Base-by-base conservation (phyloP, 2,888 invertebrate genomes). In the Epinotia ramella region DNA sequence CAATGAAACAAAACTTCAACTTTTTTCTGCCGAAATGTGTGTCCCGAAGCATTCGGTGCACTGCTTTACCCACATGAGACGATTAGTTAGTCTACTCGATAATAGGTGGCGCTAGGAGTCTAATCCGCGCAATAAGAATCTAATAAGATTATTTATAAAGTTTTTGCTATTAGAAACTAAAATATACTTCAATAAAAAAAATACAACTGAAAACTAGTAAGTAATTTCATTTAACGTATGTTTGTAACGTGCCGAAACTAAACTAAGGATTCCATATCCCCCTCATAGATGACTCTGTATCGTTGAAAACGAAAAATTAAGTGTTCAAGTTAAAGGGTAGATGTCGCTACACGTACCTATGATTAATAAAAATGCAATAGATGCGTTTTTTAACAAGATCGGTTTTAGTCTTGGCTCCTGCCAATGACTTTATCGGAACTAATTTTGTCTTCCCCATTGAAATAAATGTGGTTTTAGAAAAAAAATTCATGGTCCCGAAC, bases 51-150 rank as follows among this genome's bases (percentile, higher is more conserved):
- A 80, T 79, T 85, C 77, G 68, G 6, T 28, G 53, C 1, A 81
- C 93, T 91, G 90, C 81, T 92, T 90, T 90, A 91, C 82, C 93
- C 80, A 88, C 89, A 68, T n/a, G 13, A 16, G 3, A 64, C 28
- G 4, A 70, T 74, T 72, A 5, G 62, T 79, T 5, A 7, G 7
- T 77, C 92, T 90, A 91, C 84, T 87, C 82, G 78, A 79, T 79
- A 77, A 81, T 82, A 91, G 92, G 84, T 91, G 90, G 84, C 89
- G 85, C 53, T 80, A 81, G 56, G 2, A 62, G 81, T 83, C 69
- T 68, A 73, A 75, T 75, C n/a, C 24, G 56, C 62, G 57, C 24
- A 53, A 3, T 40, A 53, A 66, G 9, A 40, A 69, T 77, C 75
- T 59, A 63, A 79, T 76, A 71, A 64, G 74, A 78, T 73, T 68